A percentile compares a stretch with the other conserved stretches of the same genome.
phyloP scores from a whole-genome alignment of 2,797 vertebrate species.

The Cetoscarus ocellatus region DNA sequence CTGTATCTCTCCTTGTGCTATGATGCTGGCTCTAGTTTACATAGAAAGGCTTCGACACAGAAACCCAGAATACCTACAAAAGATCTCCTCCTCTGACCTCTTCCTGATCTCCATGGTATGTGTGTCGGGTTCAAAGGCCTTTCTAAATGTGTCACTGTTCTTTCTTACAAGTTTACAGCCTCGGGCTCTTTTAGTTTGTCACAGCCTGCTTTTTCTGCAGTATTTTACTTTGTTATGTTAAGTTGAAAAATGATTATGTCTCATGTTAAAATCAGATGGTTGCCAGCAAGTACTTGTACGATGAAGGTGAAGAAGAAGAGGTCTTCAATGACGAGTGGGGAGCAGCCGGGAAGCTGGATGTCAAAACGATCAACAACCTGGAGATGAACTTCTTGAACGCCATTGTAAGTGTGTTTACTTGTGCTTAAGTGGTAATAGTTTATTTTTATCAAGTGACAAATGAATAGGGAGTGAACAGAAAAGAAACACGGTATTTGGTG shows the following conservation, averaged over 20 bases:
- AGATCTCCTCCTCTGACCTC: slow-evolving; percentile 98
- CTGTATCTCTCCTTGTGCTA: slow-evolving; percentile 97
- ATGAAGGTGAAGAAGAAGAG: slow-evolving; percentile 98
- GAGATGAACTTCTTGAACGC: slow-evolving; percentile 97
- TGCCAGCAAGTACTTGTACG: slow-evolving; percentile 98
- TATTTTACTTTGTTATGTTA: neutral
- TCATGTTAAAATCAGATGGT: slow-evolving; percentile 89
- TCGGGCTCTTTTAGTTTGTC: neutral
- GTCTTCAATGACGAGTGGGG: slow-evolving; percentile 99
- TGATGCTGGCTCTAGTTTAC: slow-evolving; percentile 99
- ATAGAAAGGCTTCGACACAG: slow-evolving; percentile 96
- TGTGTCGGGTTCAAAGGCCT: slow-evolving; percentile 6
- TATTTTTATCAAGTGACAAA: too few relatives aligned
- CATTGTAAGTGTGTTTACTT: slow-evolving; percentile 87
- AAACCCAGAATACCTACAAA: slow-evolving; percentile 97
- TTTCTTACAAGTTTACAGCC: slow-evolving; percentile 13
- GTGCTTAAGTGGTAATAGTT: neutral
- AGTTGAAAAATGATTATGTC: too few relatives aligned
- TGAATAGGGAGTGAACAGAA: too few relatives aligned
- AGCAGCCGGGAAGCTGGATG: slow-evolving; percentile 93
- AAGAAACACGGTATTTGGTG: too few relatives aligned
- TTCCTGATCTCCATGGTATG: slow-evolving; percentile 98
- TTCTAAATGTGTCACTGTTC: slow-evolving; percentile 8
- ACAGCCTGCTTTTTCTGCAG: neutral
- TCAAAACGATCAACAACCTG: slow-evolving; percentile 93